Evolutionary conservation across 2,113 vertebrate species (phyloP), one percentile per base, ranked within the genome.

Genomic region (Catharus fuscescens): DNA sequence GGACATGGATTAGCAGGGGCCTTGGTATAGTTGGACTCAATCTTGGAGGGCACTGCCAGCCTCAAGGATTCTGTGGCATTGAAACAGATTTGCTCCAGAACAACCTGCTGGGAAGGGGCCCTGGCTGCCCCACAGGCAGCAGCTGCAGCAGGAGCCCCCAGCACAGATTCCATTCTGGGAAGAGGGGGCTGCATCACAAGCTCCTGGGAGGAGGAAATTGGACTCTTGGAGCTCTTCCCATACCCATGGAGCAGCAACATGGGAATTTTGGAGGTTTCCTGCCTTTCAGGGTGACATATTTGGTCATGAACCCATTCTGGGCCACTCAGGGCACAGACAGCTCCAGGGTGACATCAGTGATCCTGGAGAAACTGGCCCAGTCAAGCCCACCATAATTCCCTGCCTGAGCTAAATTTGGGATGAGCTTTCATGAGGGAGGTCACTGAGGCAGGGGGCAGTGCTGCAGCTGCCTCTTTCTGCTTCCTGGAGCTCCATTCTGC

Each of bases 381-480:
- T 45, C 94, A 95, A 91, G 26, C 73, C 23, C 56, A 80, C 93
- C 94, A 82, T 9, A 91, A 91, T 36, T 91, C 88, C 73, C 70
- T 47, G 42, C 78, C 81, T 36, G 92, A 62, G 85, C 95, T 95
- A 93, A 94, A 95, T 85, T 47, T 96, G 94, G 91, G 76, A 52
- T 73, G 82, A 95, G 94, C 53, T 76, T 84, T 92, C 80, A 80
- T 9, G 53, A 90, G 71, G 78, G 70, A 96, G 91, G 79, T 94
- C 91, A 96, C 5, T 70, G 38, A 74, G 70, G n/a, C 4, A 4
- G 77, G 50, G 16, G 74, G 76, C 4, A 44, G 47, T 7, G 50
- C 79, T 93, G 72, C 93, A 95, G 79, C 85, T 97, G 95, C 92
- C 88, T 81, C 90, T 85, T 94, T 54, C 92, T 93, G 61, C 14